Base-by-base conservation (phyloP, 2,113 vertebrate species). In the Alligator sinensis region DNA sequence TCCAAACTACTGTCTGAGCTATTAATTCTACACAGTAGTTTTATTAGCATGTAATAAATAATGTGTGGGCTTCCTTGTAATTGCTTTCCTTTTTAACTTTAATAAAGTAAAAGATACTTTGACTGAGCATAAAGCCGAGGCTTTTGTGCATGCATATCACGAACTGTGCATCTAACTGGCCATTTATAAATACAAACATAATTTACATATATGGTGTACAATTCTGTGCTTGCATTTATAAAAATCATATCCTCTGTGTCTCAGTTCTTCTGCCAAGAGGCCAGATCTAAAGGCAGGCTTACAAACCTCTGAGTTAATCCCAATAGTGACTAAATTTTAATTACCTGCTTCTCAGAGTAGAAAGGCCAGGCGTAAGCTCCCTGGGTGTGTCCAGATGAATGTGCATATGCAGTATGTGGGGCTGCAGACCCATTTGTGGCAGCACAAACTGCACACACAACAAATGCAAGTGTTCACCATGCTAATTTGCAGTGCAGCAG, bases 171-270 rank as follows among this genome's bases (percentile, higher is more conserved):
- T 15, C 9, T 72, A 15, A 68, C 28, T 61, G 60, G 30, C 82
- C 83, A 27, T 85, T 92, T 85, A 85, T 90, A 54, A 80, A 84
- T 83, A 84, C 58, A 87, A 83, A 92, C 86, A 38, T 22, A 74
- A 47, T 21, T 74, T 47, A 13, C 34, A 24, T 24, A 6, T 34
- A 74, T 15, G 21, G 19, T 74, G 21, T 38, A 30, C 30, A 72
- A 38, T 72, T 38, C 68, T 22, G 68, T 38, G 70, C 21, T 34
- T 12, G 22, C 34, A 13, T 74, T 74, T 74, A 74, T 24, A 22
- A 74, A 74, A 47, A 47, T 38, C 70, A 74, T 47, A 12, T 22
- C 70, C 21, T 47, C 30, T 24, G 12, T 47, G 34, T 24, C 34
- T 18, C 21, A 72, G 38, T 38, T 72, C 70, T 47, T 70, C 38